Conservation (phyloP, 2,888 invertebrate genomes). For the Phytoseiulus persimilis region DNA sequence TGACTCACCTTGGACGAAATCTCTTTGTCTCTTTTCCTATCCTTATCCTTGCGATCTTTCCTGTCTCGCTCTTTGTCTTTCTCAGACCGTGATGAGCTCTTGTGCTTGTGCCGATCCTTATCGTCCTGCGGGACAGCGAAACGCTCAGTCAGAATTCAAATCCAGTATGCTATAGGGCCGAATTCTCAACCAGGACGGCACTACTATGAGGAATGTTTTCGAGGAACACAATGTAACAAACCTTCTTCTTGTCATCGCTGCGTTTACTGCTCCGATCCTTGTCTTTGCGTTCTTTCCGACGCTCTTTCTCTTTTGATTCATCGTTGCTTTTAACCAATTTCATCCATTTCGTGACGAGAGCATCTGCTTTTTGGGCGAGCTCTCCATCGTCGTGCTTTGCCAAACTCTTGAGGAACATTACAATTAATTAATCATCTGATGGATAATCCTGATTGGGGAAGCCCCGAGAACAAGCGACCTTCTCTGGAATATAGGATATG, state of each 20-base stretch:
- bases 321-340: conserved; percentile 64
- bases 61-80: conserved; percentile 42
- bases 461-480: not conserved
- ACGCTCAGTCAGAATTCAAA: not conserved
- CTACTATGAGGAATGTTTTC: too few relatives aligned
- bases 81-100: conserved; percentile 12
- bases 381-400: conserved; percentile 66
- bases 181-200: too few relatives aligned
- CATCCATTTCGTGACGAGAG: conserved; percentile 72
- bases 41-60: conserved; percentile 43
- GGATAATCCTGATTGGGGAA: not conserved
- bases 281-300: conserved; percentile 46
- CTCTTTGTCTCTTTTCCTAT: conserved; percentile 29
- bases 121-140: not conserved
- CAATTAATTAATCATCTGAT: conserved; percentile 45
- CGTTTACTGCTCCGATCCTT: conserved; percentile 40
- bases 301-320: conserved; percentile 51
- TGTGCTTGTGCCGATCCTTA: conserved; percentile 26
- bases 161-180: too few relatives aligned
- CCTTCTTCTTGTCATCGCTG: conserved; percentile 34
- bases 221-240: not conserved
- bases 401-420: conserved; percentile 56
- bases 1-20: not conserved
- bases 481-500: too few relatives aligned
- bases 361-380: conserved; percentile 50